Evolutionary conservation across 2,888 invertebrate species (phyloP).

Genomic region (Apotomis capreana): DNA sequence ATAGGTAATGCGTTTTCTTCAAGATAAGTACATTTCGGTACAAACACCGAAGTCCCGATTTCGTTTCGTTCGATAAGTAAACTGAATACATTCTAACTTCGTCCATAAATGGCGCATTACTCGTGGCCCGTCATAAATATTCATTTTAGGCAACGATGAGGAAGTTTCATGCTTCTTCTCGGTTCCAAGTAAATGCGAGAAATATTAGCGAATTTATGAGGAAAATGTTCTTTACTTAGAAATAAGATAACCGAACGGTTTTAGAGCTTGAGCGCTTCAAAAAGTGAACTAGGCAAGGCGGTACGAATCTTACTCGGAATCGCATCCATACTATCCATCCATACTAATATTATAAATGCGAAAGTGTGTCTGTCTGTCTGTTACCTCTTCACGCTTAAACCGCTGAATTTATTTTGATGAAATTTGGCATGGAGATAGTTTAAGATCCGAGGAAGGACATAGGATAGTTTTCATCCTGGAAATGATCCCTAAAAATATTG

Average conservation of each 20-base stretch:
- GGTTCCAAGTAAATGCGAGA: slow-evolving; percentile 69
- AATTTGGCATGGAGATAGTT: no score
- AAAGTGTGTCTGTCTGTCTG: no score
- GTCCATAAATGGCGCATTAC: slow-evolving; percentile 79
- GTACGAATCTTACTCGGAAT: neutral
- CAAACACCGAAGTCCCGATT: slow-evolving; percentile 47
- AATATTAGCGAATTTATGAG: slow-evolving; percentile 80
- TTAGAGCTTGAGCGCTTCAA: slow-evolving; percentile 16
- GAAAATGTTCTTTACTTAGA: slow-evolving; percentile 68
- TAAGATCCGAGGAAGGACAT: no score
- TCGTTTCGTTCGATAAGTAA: slow-evolving; percentile 70
- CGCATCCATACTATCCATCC: no score
- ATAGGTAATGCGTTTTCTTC: neutral
- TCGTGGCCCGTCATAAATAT: slow-evolving; percentile 79
- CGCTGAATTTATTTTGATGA: no score
- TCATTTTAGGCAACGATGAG: slow-evolving; percentile 77
- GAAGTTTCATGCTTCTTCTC: slow-evolving; percentile 74
- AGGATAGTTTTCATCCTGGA: no score
- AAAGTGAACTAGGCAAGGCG: neutral
- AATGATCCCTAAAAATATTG: no score
- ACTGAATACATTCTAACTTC: slow-evolving; percentile 75
- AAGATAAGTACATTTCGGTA: neutral
- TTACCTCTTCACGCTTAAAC: no score
- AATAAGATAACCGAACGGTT: slow-evolving; percentile 55
- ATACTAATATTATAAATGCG: no score